Evolutionary conservation across 2,888 invertebrate genomes (phyloP), one percentile per base, ranked within the genome.

Genomic region (Axea sp.): DNA sequence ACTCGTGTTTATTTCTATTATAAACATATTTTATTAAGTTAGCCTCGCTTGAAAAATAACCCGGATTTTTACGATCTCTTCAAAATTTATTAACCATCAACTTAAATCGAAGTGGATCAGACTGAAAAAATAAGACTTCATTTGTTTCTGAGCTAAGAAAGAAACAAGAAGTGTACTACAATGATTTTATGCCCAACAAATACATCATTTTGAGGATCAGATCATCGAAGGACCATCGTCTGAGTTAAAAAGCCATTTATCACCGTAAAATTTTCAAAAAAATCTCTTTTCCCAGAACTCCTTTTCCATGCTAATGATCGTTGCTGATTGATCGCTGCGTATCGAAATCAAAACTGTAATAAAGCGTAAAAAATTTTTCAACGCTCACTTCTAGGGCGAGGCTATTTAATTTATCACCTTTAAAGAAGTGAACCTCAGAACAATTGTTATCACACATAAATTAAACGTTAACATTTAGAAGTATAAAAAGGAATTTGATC

Each of bases 361-460:
- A 8, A 39, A 39, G 35, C 43, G n/a, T 43, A 24, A 3, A 26
- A 22, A 43, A 43, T 43, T 43, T 24, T 43, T 43, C 43, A 26
- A 14, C 24, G 43, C 43, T 12, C 24, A 26, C 1, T 26, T 12
- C 7, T 14, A 26, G 7, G 12, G 7, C 24, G 8, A 1, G 1
- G 12, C 12, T 26, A 43, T 12, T n/a, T 12, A 26, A 43, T 43
- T 43, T 12, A 43, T 43, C 43, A 43, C 26, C 1, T 15, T 4
- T 1, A 15, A n/a, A 15, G 1, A 17, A n/a, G 7, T n/a, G 15
- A 35, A 35, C 8, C 8, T 1, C 1, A 15, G n/a, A 35, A 3
- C n/a, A 35, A 14, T 14, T 33, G 33, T 33, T 33, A 33, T 14
- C 14, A 14, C 4, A 33, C 12, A 28, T 28, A 33, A 33, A 11